Evolutionary conservation across 2,888 invertebrate species (phyloP).

Genomic region (Synanthedon tipuliformis): DNA sequence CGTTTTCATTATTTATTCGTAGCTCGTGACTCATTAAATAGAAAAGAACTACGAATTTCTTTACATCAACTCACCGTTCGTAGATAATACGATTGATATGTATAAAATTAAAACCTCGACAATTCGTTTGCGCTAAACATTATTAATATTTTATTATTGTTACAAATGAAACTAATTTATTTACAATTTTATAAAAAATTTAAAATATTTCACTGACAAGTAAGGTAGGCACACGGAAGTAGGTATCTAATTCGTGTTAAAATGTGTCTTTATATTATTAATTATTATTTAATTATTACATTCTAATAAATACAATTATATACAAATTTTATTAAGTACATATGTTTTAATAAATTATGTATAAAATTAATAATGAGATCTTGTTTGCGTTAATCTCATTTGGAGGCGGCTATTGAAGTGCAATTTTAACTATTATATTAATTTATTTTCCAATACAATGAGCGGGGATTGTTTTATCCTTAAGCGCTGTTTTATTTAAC

Average conservation of each 20-base stretch:
- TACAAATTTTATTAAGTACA: conserved; percentile 7
- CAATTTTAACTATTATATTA: neutral
- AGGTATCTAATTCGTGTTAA: conserved; percentile 30
- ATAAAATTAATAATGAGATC: conserved; percentile 61
- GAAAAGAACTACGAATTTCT: neutral
- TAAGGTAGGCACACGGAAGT: conserved; percentile 61
- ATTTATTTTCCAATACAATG: neutral
- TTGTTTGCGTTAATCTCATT: conserved; percentile 62
- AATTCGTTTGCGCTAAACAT: conserved; percentile 9
- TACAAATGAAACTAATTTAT: neutral
- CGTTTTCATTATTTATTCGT: too few species aligned
- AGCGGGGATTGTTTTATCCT: too few species aligned
- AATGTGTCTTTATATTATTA: neutral
- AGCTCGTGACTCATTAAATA: too few species aligned
- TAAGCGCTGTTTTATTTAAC: too few species aligned
- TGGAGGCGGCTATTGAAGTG: conserved; percentile 7
- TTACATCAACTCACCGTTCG: conserved; percentile 16
- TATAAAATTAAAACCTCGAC: conserved; percentile 63
- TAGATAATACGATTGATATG: conserved; percentile 59
- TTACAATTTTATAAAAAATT: conserved; percentile 19
- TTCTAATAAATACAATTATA: neutral
- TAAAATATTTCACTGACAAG: conserved; percentile 29
- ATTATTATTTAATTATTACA: neutral
- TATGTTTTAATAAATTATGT: conserved; percentile 25
- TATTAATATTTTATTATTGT: neutral